Evolutionary conservation across 1,140 invertebrate genomes (phyloP).

Genomic region (Penaeus japonicus): DNA sequence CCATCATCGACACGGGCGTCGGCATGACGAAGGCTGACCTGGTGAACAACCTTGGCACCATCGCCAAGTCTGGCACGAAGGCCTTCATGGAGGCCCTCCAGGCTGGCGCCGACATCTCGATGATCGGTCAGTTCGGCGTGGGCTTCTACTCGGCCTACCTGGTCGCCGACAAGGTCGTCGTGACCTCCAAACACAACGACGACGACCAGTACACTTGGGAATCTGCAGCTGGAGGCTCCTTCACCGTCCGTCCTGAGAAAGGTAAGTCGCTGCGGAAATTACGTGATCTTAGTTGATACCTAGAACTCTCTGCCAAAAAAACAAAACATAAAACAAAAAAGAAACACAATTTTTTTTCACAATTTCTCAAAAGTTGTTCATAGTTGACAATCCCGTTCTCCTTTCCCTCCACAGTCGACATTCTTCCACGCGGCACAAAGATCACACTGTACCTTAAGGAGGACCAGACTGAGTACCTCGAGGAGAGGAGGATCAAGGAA

Average conservation of each 20-base stretch:
- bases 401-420: conserved; percentile 59
- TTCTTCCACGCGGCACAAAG: conserved; percentile 85
- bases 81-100: conserved; percentile 96
- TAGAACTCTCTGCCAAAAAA: too few relatives aligned
- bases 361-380: not conserved
- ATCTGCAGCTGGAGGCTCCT: conserved; percentile 90
- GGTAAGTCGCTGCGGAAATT: conserved; percentile 65
- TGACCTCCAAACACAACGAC: conserved; percentile 94
- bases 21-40: conserved; percentile 97
- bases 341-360: not conserved
- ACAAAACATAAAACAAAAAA: too few relatives aligned
- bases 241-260: conserved; percentile 79
- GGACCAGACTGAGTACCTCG: conserved; percentile 88
- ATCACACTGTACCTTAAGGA: conserved; percentile 90
- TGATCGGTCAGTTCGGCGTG: conserved; percentile 98
- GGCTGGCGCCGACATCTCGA: conserved; percentile 92
- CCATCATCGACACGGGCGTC: conserved; percentile 92
- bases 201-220: conserved; percentile 95
- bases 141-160: conserved; percentile 98
- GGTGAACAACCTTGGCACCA: conserved; percentile 94
- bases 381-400: not conserved
- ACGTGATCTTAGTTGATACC: too few relatives aligned
- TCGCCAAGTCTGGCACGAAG: conserved; percentile 95
- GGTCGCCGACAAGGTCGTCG: conserved; percentile 91
- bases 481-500: conserved; percentile 94